phyloP scores from a whole-genome alignment of 2,888 invertebrate species.

The Palloptera scutellata region DNA sequence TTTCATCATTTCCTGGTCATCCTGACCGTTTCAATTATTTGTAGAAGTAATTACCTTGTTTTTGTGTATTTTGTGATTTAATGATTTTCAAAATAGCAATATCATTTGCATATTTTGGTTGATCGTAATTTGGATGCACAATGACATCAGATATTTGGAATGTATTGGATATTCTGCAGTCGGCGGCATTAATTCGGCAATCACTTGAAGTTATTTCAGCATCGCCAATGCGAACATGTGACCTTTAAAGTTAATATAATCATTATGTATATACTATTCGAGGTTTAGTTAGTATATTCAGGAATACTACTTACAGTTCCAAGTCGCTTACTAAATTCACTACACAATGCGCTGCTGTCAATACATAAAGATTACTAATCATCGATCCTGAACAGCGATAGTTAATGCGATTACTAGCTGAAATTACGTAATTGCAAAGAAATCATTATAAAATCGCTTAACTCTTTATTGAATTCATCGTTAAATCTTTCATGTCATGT shows the following conservation, averaged over 20 bases:
- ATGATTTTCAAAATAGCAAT: constrained; percentile 67
- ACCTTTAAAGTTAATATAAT: constrained; percentile 56
- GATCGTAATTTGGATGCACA: constrained; percentile 67
- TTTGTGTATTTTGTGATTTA: neutral
- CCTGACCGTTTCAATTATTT: too few species aligned
- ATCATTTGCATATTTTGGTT: constrained; percentile 67
- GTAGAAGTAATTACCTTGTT: too few species aligned
- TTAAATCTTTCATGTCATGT: neutral
- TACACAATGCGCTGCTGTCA: constrained; percentile 81
- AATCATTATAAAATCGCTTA: neutral
- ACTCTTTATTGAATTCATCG: neutral
- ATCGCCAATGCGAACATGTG: constrained; percentile 72
- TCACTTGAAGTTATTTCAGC: constrained; percentile 64
- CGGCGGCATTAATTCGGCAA: constrained; percentile 56
- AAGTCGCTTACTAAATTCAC: constrained; percentile 66
- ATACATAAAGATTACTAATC: constrained; percentile 70
- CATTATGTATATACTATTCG: neutral
- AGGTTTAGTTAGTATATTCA: neutral
- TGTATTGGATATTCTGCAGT: constrained; percentile 67
- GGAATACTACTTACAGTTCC: constrained; percentile 58
- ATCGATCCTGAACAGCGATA: constrained; percentile 70
- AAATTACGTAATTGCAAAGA: constrained; percentile 21
- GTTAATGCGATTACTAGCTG: constrained; percentile 53
- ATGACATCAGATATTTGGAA: constrained; percentile 65
- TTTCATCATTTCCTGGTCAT: too few species aligned